phyloP scores from a whole-genome alignment of 2,888 invertebrate genomes.

The Eupeodes luniger region DNA sequence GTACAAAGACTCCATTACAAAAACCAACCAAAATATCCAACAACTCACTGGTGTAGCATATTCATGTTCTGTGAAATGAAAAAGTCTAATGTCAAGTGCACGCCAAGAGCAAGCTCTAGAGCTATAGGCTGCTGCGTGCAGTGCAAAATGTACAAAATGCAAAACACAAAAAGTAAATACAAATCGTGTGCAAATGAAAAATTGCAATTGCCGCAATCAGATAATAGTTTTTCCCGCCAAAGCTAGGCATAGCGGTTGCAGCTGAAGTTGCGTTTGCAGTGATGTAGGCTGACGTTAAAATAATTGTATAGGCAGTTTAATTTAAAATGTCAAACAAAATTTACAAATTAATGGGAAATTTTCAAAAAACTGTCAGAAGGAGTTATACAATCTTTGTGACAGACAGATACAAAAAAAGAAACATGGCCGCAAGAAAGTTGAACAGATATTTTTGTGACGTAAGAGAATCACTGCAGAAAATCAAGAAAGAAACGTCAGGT shows the following conservation, averaged over 20 bases:
- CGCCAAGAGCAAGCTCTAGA: slow-evolving; percentile 54
- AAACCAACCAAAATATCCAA: slow-evolving; percentile 1
- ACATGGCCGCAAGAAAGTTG: slow-evolving; percentile 54
- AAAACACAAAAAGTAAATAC: slow-evolving; percentile 68
- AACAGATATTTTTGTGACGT: slow-evolving; percentile 40
- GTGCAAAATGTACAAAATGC: slow-evolving; percentile 34
- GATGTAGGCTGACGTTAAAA: not conserved
- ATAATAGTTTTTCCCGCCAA: slow-evolving; percentile 66
- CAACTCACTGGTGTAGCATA: slow-evolving; percentile 26
- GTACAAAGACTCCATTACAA: not conserved
- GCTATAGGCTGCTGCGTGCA: slow-evolving; percentile 19
- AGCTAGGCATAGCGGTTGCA: not conserved
- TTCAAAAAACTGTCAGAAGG: slow-evolving; percentile 9
- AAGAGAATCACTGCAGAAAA: slow-evolving; percentile 15
- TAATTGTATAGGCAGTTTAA: not conserved
- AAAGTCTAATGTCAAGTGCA: slow-evolving; percentile 75
- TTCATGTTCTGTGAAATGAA: slow-evolving; percentile 60
- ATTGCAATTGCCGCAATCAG: slow-evolving; percentile 71
- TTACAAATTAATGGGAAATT: not conserved
- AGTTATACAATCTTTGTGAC: not conserved
- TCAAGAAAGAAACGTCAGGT: slow-evolving; percentile 3
- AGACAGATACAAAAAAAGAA: slow-evolving; percentile 23
- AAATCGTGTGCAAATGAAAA: slow-evolving; percentile 65
- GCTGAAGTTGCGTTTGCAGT: not conserved
- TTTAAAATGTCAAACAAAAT: slow-evolving; percentile 15